Conservation (phyloP, 2,888 invertebrate genomes). For the Brachyptera putata region DNA sequence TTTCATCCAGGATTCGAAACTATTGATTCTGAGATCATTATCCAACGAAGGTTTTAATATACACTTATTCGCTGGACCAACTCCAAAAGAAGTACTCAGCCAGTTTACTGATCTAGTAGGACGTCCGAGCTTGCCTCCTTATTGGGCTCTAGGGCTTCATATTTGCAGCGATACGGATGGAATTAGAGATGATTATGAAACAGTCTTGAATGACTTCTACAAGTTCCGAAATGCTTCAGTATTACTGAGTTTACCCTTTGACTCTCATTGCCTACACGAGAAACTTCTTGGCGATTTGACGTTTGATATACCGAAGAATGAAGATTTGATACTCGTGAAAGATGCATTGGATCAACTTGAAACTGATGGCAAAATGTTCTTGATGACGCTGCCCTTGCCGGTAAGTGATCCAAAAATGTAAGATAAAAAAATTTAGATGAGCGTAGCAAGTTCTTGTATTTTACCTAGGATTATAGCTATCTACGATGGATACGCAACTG, state of each 20-base stretch:
- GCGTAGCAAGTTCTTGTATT: too few relatives aligned
- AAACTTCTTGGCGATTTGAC: constrained; percentile 39
- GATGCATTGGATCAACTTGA: constrained; percentile 13
- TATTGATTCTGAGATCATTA: constrained; percentile 55
- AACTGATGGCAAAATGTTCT: constrained; percentile 32
- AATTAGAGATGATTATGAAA: constrained; percentile 33
- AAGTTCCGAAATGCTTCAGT: constrained; percentile 32
- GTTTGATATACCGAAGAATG: constrained; percentile 29
- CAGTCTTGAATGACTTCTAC: constrained; percentile 38
- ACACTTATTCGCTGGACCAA: constrained; percentile 51
- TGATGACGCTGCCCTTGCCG: constrained; percentile 43
- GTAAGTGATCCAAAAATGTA: too few relatives aligned
- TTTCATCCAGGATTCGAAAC: constrained; percentile 49
- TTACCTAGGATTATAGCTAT: too few relatives aligned
- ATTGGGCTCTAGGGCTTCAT: constrained; percentile 48
- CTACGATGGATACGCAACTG: too few relatives aligned
- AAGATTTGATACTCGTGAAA: constrained; percentile 29
- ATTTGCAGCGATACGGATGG: constrained; percentile 43
- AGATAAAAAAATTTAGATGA: too few relatives aligned
- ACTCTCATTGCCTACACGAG: constrained; percentile 49
- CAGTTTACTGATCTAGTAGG: constrained; percentile 38
- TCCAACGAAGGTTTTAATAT: constrained; percentile 47
- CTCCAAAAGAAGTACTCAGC: constrained; percentile 48
- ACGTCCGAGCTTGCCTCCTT: constrained; percentile 40
- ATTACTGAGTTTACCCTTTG: constrained; percentile 38